phyloP scores from a whole-genome alignment of 2,797 vertebrate genomes.

The Ataeniobius toweri region DNA sequence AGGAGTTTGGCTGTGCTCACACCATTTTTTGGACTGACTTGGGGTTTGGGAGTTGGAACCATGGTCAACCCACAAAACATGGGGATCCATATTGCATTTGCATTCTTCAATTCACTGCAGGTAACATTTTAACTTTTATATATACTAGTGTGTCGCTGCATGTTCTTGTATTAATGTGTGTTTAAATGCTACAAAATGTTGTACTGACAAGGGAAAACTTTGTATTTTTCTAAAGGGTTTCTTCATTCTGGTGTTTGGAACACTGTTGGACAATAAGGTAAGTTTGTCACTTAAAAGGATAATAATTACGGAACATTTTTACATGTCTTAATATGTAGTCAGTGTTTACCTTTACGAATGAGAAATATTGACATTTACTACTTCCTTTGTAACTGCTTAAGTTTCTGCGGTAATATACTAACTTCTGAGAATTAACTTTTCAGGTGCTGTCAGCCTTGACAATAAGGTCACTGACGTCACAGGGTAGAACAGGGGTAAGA shows the following conservation, averaged over 20 bases:
- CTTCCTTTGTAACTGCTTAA: too few species aligned
- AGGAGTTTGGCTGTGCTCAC: constrained; percentile 88
- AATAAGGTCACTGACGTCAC: neutral
- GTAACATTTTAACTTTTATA: constrained; percentile 42
- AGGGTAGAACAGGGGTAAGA: neutral
- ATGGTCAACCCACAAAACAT: neutral
- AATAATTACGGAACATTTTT: neutral
- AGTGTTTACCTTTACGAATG: too few species aligned
- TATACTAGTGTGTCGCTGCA: neutral
- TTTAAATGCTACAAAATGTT: neutral
- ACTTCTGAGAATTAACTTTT: neutral
- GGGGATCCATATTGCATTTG: constrained; percentile 66
- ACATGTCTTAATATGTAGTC: neutral
- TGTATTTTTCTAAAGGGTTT: neutral
- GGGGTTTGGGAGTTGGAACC: constrained; percentile 85
- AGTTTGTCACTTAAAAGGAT: neutral
- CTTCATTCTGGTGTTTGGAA: constrained; percentile 3
- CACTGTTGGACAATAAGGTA: constrained; percentile 2
- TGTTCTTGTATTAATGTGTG: neutral
- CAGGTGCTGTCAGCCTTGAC: neutral
- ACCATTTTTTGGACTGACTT: constrained; percentile 90
- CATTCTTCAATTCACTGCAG: constrained; percentile 80
- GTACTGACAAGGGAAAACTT: neutral
- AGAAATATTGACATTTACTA: too few species aligned
- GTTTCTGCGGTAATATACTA: neutral